phyloP scores from a whole-genome alignment of 2,113 vertebrate genomes.

The Oncorhynchus clarkii region DNA sequence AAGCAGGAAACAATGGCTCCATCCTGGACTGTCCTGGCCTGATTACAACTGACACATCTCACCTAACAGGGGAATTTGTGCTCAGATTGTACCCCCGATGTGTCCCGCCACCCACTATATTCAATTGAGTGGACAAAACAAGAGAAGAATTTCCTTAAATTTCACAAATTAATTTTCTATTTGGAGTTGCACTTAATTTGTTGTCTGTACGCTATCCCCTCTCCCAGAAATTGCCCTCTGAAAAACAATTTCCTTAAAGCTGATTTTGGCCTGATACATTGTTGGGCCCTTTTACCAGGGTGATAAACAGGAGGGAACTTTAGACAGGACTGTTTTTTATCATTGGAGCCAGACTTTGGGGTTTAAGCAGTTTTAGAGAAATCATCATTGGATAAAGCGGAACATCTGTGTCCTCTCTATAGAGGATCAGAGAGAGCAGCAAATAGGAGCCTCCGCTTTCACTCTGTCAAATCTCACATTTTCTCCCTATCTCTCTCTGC shows the following conservation, averaged over 20 bases:
- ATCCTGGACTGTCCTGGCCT: slow-evolving; percentile 63
- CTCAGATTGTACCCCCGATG: slow-evolving; percentile 58
- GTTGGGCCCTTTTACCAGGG: slow-evolving; percentile 7
- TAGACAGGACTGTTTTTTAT: slow-evolving; percentile 57
- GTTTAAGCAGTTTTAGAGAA: slow-evolving; percentile 62
- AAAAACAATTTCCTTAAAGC: slow-evolving; percentile 67
- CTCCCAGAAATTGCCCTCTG: slow-evolving; percentile 54
- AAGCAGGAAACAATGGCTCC: slow-evolving; percentile 73
- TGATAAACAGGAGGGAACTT: slow-evolving; percentile 55
- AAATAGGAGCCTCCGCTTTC: slow-evolving; percentile 33
- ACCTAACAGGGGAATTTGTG: slow-evolving; percentile 76
- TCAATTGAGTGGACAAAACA: slow-evolving; percentile 55
- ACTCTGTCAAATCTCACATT: slow-evolving; percentile 27
- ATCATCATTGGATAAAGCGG: slow-evolving; percentile 61
- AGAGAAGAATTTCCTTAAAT: slow-evolving; percentile 66
- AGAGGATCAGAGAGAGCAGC: slow-evolving; percentile 35
- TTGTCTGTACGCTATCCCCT: slow-evolving; percentile 52
- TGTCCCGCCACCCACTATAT: slow-evolving; percentile 54
- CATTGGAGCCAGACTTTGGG: slow-evolving; percentile 60
- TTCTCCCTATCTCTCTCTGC: slow-evolving; percentile 23
- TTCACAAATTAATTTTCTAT: slow-evolving; percentile 71
- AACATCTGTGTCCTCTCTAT: slow-evolving; percentile 65
- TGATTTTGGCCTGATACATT: slow-evolving; percentile 56
- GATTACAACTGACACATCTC: slow-evolving; percentile 78
- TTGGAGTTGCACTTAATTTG: slow-evolving; percentile 68